Evolutionary conservation across 2,797 vertebrate genomes (phyloP), one percentile per base, ranked within the genome.

Genomic region (Gallinago stenura): DNA sequence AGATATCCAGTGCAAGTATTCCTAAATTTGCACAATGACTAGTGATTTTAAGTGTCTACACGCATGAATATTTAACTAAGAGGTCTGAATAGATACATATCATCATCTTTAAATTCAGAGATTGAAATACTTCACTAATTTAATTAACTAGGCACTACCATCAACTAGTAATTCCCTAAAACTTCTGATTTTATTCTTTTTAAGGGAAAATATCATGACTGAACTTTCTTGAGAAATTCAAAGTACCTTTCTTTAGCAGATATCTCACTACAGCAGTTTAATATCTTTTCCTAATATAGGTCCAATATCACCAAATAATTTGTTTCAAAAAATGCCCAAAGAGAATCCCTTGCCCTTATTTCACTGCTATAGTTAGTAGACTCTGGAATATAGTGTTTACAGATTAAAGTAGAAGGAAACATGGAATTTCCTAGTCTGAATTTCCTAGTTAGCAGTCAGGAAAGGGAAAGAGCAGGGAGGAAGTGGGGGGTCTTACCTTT

Each of bases 401-500:
- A 68, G 12, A 22, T 48, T 43, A 26, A 31, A 78, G 22, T 9
- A 28, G 71, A 57, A 61, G 8, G 8, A 72, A 86, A 81, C 12
- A 18, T 25, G 30, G 10, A 24, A 51, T n/a, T 87, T 56, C 13
- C 48, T 26, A 13, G 5, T 31, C 20, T 70, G 31, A 54, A 14
- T 39, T 39, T 39, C 39, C 39, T 39, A n/a, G 10, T 15, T 82
- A 91, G 54, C 28, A 53, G 37, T 15, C 51, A 39, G 30, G 60
- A 51, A 87, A 93, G 1, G 0, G 18, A 60, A 79, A 35, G 15
- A 56, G 24, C 65, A 60, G 14, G 9, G 17, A 45, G 19, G 31
- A 70, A 13, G 39, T 6, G 3, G 15, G 15, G 22, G 22, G 5
- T 46, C 96, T 98, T 99, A 99, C 99, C 99, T 99, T 98, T 99